Conservation (phyloP, 1,140 invertebrate species). For the Microplitis mediator region DNA sequence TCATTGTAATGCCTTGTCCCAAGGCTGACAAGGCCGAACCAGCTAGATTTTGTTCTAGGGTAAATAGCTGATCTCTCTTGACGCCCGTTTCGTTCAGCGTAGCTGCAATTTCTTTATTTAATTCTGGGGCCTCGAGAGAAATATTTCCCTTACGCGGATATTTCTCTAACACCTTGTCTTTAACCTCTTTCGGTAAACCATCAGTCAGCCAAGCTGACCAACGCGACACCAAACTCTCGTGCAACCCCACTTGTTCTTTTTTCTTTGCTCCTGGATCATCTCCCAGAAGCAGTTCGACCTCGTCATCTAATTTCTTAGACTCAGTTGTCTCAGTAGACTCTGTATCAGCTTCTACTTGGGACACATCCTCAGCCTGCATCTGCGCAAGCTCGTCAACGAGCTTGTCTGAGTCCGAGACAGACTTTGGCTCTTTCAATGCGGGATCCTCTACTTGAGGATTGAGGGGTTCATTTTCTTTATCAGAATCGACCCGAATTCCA, state of each 20-base stretch:
- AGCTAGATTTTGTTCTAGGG: neutral
- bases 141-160: neutral
- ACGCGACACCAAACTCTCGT: neutral
- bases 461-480: neutral
- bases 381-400: neutral
- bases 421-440: no score
- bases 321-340: neutral
- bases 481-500: neutral
- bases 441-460: no score
- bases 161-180: neutral
- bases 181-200: neutral
- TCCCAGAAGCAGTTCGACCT: neutral
- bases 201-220: neutral
- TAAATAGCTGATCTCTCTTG: slow-evolving; percentile 14
- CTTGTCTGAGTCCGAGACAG: no score
- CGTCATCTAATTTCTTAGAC: neutral
- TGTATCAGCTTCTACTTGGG: neutral
- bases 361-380: neutral
- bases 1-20: neutral
- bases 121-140: neutral
- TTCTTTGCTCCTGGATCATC: neutral
- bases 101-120: slow-evolving; percentile 6
- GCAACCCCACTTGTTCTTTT: neutral
- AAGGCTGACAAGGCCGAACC: slow-evolving; percentile 10
- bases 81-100: neutral